Conservation (phyloP, 1,140 invertebrate genomes). For the Ptiloglossa arizonensis region DNA sequence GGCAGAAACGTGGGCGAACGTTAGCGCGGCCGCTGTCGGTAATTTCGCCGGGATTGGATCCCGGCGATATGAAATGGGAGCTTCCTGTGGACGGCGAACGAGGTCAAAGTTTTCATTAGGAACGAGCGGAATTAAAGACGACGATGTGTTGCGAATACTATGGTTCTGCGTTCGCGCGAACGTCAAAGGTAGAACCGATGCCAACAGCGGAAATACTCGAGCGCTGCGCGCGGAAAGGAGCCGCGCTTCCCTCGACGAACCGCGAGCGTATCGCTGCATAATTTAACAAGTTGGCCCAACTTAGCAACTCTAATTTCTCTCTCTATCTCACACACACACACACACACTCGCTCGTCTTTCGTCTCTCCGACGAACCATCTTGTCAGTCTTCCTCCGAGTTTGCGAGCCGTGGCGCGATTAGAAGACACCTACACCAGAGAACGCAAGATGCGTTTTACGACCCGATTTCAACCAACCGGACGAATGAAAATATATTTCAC, state of each 20-base stretch:
- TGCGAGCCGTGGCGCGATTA: background rate
- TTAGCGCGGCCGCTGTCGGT: background rate
- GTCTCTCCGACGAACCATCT: conserved; percentile 3
- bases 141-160: background rate
- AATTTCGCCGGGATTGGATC: conserved; percentile 12
- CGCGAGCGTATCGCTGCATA: background rate
- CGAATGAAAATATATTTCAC: too few relatives aligned
- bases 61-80: background rate
- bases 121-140: conserved; percentile 12
- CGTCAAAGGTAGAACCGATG: background rate
- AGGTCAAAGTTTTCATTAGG: conserved; percentile 21
- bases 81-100: background rate
- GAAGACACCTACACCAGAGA: too few relatives aligned
- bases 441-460: too few relatives aligned
- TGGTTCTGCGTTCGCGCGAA: background rate
- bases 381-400: background rate
- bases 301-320: conserved; percentile 6
- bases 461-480: too few relatives aligned
- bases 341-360: too few relatives aligned
- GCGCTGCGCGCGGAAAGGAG: background rate
- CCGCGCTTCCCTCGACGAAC: background rate
- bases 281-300: conserved; percentile 23
- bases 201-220: background rate
- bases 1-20: background rate
- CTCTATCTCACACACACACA: background rate